Evolutionary conservation across 2,797 vertebrate species (phyloP).

Genomic region (Urosaurus nigricauda): DNA sequence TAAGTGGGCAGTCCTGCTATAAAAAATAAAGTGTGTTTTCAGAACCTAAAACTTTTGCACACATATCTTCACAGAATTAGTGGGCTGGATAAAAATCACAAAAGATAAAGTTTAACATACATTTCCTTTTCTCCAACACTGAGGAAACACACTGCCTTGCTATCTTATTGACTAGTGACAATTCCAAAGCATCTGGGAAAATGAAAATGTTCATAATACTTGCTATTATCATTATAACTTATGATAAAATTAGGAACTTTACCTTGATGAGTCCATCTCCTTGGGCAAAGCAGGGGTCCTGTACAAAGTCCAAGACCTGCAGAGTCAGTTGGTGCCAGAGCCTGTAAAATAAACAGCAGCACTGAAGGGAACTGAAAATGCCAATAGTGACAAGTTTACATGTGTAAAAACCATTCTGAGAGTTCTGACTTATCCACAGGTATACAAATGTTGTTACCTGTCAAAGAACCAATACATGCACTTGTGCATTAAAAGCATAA

Average conservation of each 20-base stretch:
- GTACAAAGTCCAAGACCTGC: conserved; percentile 91
- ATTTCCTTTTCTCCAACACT: background rate
- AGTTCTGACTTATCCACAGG: too few species aligned
- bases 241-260: background rate
- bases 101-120: background rate
- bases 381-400: background rate
- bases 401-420: background rate
- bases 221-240: rapidly evolving
- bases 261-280: conserved; percentile 92
- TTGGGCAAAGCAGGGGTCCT: conserved; percentile 91
- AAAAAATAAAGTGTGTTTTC: background rate
- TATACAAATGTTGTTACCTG: too few species aligned
- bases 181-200: background rate
- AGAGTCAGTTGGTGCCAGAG: conserved; percentile 98
- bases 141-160: background rate
- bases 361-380: background rate
- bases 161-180: background rate
- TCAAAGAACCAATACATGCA: too few species aligned
- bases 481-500: background rate
- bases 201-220: background rate
- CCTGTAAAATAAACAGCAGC: conserved; percentile 71
- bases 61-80: background rate
- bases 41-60: background rate
- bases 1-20: background rate
- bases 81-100: background rate